These are phyloP conservation scores for Cyclina sinensis DNA, from an alignment of 1,140 invertebrate species.

Conservation along the genomic window DNA sequence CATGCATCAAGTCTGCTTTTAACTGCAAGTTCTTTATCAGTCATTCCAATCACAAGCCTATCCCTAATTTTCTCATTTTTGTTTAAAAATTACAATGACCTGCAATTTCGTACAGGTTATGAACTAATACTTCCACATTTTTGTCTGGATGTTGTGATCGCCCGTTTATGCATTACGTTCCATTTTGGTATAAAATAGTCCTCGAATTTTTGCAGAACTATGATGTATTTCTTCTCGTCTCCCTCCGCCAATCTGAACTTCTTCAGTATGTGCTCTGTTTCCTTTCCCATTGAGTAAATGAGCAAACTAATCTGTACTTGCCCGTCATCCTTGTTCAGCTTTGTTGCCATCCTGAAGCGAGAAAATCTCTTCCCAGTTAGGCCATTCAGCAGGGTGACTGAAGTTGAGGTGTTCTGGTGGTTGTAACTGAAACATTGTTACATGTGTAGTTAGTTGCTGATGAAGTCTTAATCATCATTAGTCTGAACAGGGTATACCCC, in stretches of 20 bases:
- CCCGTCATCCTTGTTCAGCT: neutral
- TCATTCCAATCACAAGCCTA: too few species aligned
- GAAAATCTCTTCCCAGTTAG: neutral
- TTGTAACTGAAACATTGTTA: too few species aligned
- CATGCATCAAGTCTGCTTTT: too few species aligned
- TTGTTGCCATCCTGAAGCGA: neutral
- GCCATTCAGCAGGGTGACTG: neutral
- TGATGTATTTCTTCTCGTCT: neutral
- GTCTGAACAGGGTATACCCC: too few species aligned
- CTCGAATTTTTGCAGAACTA: neutral
- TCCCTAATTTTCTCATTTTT: too few species aligned
- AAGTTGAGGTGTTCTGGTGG: neutral
- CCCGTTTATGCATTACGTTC: neutral
- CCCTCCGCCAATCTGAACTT: neutral
- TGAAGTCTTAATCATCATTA: too few species aligned
- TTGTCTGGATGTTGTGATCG: too few species aligned
- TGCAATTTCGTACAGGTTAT: too few species aligned
- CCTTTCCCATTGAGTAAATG: neutral
- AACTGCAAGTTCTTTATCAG: too few species aligned
- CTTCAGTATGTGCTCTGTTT: neutral
- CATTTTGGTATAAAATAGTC: neutral
- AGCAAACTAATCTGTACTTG: neutral
- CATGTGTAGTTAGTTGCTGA: too few species aligned
- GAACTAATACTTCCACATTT: too few species aligned
- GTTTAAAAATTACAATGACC: too few species aligned